A percentile compares a stretch with the other conserved stretches of the same genome.
Conservation (phyloP, 1,140 invertebrate species). For the Tachypleus tridentatus region DNA sequence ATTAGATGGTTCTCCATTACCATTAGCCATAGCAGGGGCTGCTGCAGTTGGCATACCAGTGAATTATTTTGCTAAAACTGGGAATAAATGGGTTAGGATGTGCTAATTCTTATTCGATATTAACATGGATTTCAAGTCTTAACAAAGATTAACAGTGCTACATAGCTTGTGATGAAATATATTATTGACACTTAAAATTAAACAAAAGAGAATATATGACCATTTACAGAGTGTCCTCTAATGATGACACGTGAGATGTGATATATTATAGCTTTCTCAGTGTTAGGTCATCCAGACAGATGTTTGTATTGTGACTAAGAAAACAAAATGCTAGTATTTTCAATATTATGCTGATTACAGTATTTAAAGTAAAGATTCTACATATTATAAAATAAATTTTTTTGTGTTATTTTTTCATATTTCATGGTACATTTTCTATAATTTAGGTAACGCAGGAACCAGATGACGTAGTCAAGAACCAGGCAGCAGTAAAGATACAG, state of each 20-base stretch:
- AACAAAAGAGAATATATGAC: no score
- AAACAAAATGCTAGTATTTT: no score
- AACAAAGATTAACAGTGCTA: no score
- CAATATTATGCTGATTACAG: no score
- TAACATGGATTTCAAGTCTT: background rate
- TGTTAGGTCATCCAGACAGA: no score
- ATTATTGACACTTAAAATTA: no score
- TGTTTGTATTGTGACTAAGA: no score
- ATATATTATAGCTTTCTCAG: no score
- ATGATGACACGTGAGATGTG: no score
- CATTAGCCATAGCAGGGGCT: slow-evolving; percentile 7
- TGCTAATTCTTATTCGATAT: background rate
- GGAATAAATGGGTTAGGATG: slow-evolving; percentile 13
- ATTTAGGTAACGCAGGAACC: slow-evolving; percentile 25
- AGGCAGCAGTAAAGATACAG: slow-evolving; percentile 85
- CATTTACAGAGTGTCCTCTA: no score
- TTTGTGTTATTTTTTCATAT: background rate
- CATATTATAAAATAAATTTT: background rate
- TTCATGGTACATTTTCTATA: background rate
- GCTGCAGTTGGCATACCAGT: slow-evolving; percentile 10
- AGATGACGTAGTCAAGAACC: slow-evolving; percentile 54
- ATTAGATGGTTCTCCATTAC: slow-evolving; percentile 10
- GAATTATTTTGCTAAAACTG: slow-evolving; percentile 11
- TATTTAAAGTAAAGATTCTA: no score
- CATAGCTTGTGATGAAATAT: no score